A percentile compares a stretch with the other conserved stretches of the same genome.
These are phyloP conservation scores for Hermetia illucens DNA, from an alignment of 1,140 invertebrate genomes.

Conservation along the genomic window DNA sequence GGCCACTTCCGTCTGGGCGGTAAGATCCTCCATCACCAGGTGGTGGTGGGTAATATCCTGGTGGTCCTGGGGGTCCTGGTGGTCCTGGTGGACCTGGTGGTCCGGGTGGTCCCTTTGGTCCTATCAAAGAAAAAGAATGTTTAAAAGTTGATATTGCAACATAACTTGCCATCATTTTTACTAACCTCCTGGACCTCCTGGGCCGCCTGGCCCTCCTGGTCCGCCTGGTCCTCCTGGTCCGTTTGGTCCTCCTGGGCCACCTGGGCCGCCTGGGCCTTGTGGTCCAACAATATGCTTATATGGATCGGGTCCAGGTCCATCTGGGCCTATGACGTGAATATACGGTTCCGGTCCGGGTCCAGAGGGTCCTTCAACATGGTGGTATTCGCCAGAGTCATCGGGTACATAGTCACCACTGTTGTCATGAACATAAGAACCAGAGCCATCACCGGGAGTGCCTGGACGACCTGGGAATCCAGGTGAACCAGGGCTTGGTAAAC, in stretches of 20 bases:
- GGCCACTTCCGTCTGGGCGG: slow-evolving; percentile 18
- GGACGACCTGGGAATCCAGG: too few relatives aligned
- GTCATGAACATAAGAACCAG: slow-evolving; percentile 1
- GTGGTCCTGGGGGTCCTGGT: slow-evolving; percentile 23
- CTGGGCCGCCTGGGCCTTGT: slow-evolving; percentile 19
- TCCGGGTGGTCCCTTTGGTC: slow-evolving; percentile 13
- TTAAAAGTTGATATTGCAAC: too few relatives aligned
- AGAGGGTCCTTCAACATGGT: slow-evolving; percentile 27
- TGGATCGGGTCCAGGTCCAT: slow-evolving; percentile 12
- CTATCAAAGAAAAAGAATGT: too few relatives aligned
- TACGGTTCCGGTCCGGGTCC: slow-evolving; percentile 35
- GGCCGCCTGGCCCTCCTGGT: slow-evolving; percentile 3
- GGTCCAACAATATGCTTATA: too few relatives aligned
- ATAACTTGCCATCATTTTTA: too few relatives aligned
- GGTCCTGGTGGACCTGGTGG: slow-evolving; percentile 16
- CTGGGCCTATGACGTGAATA: slow-evolving; percentile 21
- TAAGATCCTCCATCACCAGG: slow-evolving; percentile 8
- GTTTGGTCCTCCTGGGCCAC: slow-evolving; percentile 13
- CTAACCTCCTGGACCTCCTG: slow-evolving; percentile 8
- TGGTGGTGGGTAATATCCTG: slow-evolving; percentile 14
- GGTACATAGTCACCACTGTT: slow-evolving; percentile 34
- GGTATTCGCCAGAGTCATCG: slow-evolving; percentile 36
- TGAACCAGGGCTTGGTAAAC: too few relatives aligned
- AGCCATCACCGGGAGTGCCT: too few relatives aligned
- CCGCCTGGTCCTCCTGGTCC: slow-evolving; percentile 16